These are phyloP conservation scores for Strix occidentalis DNA, from an alignment of 2,797 vertebrate genomes.

Conservation along the genomic window DNA sequence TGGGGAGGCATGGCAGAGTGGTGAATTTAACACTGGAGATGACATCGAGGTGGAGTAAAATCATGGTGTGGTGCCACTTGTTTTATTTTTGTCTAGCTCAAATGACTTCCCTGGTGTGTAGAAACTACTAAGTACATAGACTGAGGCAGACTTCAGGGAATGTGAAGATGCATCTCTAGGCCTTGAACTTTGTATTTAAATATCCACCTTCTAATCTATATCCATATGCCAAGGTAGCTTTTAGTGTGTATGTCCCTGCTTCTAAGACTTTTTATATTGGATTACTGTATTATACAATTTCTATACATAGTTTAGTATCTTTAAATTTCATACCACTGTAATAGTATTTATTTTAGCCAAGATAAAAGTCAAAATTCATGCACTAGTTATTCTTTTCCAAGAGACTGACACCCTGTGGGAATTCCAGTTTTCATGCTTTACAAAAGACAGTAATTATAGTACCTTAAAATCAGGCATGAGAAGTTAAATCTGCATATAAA, in stretches of 20 bases:
- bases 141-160: background rate
- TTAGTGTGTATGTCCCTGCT: background rate
- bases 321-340: background rate
- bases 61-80: background rate
- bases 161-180: background rate
- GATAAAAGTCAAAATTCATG: background rate
- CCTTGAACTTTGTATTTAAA: background rate
- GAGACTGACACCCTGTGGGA: background rate
- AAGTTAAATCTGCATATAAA: background rate
- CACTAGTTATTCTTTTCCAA: background rate
- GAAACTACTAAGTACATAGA: background rate
- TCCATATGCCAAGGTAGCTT: background rate
- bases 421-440: background rate
- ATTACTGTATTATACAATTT: background rate
- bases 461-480: background rate
- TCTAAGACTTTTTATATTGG: background rate
- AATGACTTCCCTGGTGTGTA: background rate
- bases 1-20: background rate
- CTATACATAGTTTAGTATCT: background rate
- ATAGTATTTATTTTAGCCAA: background rate
- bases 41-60: background rate
- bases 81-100: background rate
- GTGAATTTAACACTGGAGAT: background rate
- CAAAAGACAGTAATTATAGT: background rate
- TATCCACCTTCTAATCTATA: background rate